Conservation (phyloP, 2,888 invertebrate species). For the Napeogenes sylphis region DNA sequence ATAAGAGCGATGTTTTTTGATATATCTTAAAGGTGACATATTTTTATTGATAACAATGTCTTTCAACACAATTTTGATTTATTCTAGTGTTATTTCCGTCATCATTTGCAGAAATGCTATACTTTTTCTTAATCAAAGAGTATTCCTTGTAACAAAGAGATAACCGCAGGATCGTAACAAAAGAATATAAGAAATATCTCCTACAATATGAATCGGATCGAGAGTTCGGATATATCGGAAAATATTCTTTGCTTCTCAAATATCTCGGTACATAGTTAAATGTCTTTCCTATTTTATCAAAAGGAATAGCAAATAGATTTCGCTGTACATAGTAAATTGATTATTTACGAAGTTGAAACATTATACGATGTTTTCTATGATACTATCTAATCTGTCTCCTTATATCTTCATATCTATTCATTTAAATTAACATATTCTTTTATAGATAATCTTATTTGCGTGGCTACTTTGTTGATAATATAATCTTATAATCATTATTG, state of each 20-base stretch:
- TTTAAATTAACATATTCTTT: no score
- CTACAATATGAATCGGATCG: slow-evolving; percentile 63
- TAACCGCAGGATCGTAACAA: slow-evolving; percentile 64
- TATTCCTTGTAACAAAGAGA: slow-evolving; percentile 60
- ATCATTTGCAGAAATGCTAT: slow-evolving; percentile 53
- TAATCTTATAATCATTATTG: no score
- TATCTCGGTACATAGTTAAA: slow-evolving; percentile 46
- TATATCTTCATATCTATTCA: no score
- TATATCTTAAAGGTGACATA: not conserved
- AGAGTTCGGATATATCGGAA: slow-evolving; percentile 46
- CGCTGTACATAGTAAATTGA: slow-evolving; percentile 32
- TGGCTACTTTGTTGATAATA: no score
- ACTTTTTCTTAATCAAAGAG: slow-evolving; percentile 63
- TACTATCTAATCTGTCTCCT: slow-evolving; percentile 36
- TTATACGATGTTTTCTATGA: slow-evolving; percentile 25
- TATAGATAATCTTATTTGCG: no score
- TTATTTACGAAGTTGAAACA: slow-evolving; percentile 25
- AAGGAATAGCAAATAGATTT: slow-evolving; percentile 36
- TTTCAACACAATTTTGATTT: not conserved
- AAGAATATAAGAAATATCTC: slow-evolving; percentile 73
- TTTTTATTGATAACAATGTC: not conserved
- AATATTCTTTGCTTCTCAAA: slow-evolving; percentile 59
- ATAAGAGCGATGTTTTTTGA: not conserved
- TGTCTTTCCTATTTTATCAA: slow-evolving; percentile 39
- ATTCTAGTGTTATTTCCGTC: not conserved